A percentile compares a stretch with the other conserved stretches of the same genome.
Evolutionary conservation across 2,113 vertebrate species (phyloP).

Genomic region (Nesogale talazaci): DNA sequence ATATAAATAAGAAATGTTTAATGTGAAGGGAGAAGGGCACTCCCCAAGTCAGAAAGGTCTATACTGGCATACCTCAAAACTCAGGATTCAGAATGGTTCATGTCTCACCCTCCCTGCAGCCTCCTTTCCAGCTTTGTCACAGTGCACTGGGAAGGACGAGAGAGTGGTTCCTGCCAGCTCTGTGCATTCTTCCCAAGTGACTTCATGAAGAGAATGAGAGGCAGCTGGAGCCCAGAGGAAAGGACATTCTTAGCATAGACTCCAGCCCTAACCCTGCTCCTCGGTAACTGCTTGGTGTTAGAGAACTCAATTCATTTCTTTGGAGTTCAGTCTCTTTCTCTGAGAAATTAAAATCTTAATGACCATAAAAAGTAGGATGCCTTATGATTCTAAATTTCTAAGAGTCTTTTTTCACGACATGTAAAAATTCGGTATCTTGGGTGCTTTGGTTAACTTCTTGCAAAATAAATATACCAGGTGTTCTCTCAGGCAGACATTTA

Average conservation of each 20-base stretch:
- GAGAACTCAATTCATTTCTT: not conserved
- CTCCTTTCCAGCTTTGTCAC: not conserved
- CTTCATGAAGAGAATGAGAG: not conserved
- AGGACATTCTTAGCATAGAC: not conserved
- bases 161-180: not conserved
- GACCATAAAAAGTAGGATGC: not conserved
- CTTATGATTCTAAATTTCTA: not conserved
- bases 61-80: rapidly evolving
- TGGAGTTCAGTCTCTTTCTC: not conserved
- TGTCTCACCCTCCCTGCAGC: not conserved
- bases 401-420: not conserved
- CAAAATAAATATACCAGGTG: not conserved
- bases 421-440: not conserved
- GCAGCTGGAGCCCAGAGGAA: not conserved
- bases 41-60: not conserved
- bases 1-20: not conserved
- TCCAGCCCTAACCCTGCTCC: rapidly evolving
- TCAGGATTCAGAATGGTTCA: not conserved
- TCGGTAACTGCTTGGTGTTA: rapidly evolving
- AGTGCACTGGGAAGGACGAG: not conserved
- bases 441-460: not conserved
- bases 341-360: not conserved
- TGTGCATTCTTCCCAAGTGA: not conserved
- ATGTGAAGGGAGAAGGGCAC: rapidly evolving
- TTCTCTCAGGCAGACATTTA: not conserved